Evolutionary conservation across 2,113 vertebrate genomes (phyloP).

Genomic region (Alligator sinensis): DNA sequence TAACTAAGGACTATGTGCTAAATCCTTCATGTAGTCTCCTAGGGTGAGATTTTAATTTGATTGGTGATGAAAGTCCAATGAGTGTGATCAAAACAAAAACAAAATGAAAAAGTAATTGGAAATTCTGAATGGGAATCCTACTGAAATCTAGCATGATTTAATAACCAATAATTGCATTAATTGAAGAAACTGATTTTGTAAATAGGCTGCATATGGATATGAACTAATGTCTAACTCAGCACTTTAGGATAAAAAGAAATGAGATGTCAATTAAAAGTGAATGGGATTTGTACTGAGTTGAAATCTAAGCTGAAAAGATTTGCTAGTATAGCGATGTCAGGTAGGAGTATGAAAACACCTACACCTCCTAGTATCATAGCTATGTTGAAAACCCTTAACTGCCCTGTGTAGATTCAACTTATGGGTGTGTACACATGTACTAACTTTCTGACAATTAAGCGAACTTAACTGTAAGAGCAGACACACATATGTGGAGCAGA

Average conservation of each 20-base stretch:
- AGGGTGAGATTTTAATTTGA: background rate
- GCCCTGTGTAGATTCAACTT: no score
- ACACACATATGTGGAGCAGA: no score
- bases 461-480: no score
- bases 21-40: fast-evolving
- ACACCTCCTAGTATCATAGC: background rate
- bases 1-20: background rate
- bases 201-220: background rate
- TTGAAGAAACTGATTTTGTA: background rate
- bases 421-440: no score
- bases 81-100: background rate
- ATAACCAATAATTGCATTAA: background rate
- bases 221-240: background rate
- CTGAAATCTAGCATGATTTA: background rate
- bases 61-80: background rate
- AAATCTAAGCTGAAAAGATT: background rate
- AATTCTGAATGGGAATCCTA: background rate
- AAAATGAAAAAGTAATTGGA: background rate
- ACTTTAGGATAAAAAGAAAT: fast-evolving
- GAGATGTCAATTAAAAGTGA: background rate
- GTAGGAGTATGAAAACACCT: background rate
- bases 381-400: fast-evolving
- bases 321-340: background rate
- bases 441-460: no score
- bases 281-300: background rate